phyloP scores from a whole-genome alignment of 2,113 vertebrate genomes.

The Australoheros scitulus region DNA sequence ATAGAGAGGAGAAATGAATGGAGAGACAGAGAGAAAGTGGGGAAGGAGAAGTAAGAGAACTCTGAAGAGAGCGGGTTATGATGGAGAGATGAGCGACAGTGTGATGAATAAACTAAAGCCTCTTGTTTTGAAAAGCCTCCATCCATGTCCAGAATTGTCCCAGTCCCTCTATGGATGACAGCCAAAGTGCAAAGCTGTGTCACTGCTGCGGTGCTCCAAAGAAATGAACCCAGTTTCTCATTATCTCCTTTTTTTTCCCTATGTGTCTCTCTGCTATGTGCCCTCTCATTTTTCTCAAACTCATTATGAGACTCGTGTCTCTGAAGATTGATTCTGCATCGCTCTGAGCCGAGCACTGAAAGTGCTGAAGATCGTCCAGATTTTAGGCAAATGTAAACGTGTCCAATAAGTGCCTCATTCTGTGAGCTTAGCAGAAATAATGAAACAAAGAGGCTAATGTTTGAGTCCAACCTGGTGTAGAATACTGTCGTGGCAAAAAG shows the following conservation, averaged over 20 bases:
- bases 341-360: conserved; percentile 7
- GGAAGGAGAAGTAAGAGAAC: conserved; percentile 12
- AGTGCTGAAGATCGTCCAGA: conserved; percentile 5
- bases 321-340: conserved; percentile 50
- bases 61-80: conserved; percentile 11
- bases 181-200: conserved; percentile 54
- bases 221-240: conserved; percentile 64
- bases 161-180: conserved; percentile 33
- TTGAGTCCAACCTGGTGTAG: background rate
- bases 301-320: conserved; percentile 52
- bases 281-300: conserved; percentile 54
- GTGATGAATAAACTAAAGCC: conserved; percentile 40
- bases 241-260: conserved; percentile 21
- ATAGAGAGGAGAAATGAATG: conserved; percentile 60
- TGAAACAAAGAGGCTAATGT: background rate
- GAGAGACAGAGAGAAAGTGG: conserved; percentile 12
- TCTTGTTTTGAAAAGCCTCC: conserved; percentile 57
- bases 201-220: conserved; percentile 27
- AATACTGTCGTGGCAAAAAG: background rate
- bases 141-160: conserved; percentile 50
- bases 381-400: conserved; percentile 23
- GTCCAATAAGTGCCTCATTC: conserved; percentile 10
- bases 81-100: conserved; percentile 29
- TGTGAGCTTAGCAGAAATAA: conserved; percentile 11
- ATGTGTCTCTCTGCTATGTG: conserved; percentile 41